Evolutionary conservation across 2,888 invertebrate genomes (phyloP).

Genomic region (Acanthosepion esculentum): DNA sequence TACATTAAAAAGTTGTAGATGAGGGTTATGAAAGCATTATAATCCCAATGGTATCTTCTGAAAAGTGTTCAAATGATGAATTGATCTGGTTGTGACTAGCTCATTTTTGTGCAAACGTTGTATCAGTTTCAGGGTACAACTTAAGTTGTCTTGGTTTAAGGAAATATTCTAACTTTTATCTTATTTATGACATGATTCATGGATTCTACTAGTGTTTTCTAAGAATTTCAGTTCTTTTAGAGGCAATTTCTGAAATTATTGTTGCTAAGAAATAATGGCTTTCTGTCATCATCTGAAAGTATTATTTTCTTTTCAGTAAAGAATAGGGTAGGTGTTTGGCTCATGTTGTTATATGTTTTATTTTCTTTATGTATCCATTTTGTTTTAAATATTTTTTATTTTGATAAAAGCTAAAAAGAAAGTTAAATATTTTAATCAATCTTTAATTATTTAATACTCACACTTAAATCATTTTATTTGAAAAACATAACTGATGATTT

Average conservation of each 20-base stretch:
- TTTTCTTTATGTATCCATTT: not conserved
- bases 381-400: not conserved
- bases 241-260: slow-evolving; percentile 4
- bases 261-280: not conserved
- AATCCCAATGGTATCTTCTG: not conserved
- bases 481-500: not conserved
- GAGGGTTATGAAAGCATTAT: not conserved
- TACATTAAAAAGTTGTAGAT: not conserved
- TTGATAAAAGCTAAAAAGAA: not conserved
- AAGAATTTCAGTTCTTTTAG: not conserved
- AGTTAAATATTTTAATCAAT: not conserved
- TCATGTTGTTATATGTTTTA: not conserved
- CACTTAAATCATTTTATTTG: not conserved
- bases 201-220: not conserved
- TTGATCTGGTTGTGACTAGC: not conserved
- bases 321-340: not conserved
- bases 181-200: not conserved
- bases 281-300: not conserved
- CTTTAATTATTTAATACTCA: not conserved
- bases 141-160: not conserved
- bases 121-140: slow-evolving; percentile 1
- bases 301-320: not conserved
- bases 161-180: not conserved
- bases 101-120: not conserved
- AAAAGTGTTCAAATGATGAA: slow-evolving; percentile 4